Evolutionary conservation across 2,888 invertebrate species (phyloP), one percentile per base, ranked within the genome.

Genomic region (Ophion slaviceki): DNA sequence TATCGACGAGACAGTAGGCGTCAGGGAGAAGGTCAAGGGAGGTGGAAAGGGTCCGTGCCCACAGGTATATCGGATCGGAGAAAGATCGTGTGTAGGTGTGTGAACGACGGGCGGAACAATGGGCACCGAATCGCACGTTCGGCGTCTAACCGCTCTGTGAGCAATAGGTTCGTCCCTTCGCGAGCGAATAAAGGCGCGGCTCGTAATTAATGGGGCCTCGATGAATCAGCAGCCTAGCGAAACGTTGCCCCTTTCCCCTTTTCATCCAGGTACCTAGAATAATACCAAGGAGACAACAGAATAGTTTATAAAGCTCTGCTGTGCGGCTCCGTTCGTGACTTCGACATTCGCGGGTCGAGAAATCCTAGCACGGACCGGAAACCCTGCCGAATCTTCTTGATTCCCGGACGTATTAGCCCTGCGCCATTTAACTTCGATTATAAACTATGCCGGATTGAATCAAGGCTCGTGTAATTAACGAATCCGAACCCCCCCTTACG

Each of bases 231-330:
- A 89, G 88, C 88, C 84, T 47, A 67, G 83, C 80, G 78, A 70
- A 81, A 75, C 80, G 59, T 68, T 68, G 59, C 82, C 61, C 85
- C 61, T 45, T 45, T 57, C 45, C 71, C 71, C 67, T 57, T 72
- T 67, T 72, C 68, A 81, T 75, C 78, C 71, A 68, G 82, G 64
- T 66, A 77, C 79, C 77, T 71, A 79, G 93, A 93, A 93, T 93
- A 93, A 93, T 93, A 92, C 92, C 92, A 93, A 93, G 93, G 91
- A 93, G 93, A 93, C 93, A 94, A 93, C 93, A 93, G 94, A 93
- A 93, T 93, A 93, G 94, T 93, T 94, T 93, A 93, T 93, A 93
- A 93, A 93, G 91, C 89, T 87, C 80, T 80, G 80, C 76, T 82
- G 77, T 85, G 67, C 68, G 72, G 77, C 77, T 83, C 36, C 64